These are phyloP conservation scores for Cryptosula pallasiana DNA, from an alignment of 2,888 invertebrate species.

Conservation along the genomic window DNA sequence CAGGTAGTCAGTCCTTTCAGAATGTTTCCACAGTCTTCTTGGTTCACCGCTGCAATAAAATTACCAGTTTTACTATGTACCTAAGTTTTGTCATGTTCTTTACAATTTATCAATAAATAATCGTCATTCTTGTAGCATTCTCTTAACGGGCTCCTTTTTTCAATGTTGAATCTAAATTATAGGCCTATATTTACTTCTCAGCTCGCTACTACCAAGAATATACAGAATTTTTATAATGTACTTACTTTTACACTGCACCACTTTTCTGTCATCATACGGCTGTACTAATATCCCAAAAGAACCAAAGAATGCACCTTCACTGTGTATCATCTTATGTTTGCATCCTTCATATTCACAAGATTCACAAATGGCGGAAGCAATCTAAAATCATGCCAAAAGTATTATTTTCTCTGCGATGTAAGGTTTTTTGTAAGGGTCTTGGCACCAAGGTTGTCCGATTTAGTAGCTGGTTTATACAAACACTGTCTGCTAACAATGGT, in stretches of 20 bases:
- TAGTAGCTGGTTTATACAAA: too few species aligned
- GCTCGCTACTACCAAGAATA: too few species aligned
- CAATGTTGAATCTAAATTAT: too few species aligned
- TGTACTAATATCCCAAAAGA: constrained; percentile 6
- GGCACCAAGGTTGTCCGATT: too few species aligned
- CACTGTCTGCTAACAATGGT: too few species aligned
- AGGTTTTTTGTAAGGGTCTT: too few species aligned
- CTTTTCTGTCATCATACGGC: background rate
- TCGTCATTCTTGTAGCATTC: too few species aligned
- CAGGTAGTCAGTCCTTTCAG: background rate
- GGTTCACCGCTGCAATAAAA: background rate
- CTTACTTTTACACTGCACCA: constrained; percentile 13
- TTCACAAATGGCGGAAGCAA: background rate
- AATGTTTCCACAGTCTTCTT: constrained; percentile 2
- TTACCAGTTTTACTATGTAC: background rate
- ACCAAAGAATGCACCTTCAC: background rate
- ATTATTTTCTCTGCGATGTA: too few species aligned
- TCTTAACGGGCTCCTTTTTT: too few species aligned
- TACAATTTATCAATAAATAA: background rate
- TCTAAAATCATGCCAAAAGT: too few species aligned
- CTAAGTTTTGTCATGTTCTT: background rate
- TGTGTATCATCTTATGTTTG: background rate
- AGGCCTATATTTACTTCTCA: too few species aligned
- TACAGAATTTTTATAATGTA: too few species aligned
- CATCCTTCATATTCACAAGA: constrained; percentile 9